phyloP scores from a whole-genome alignment of 1,140 invertebrate species.

The Leucophenga varia region DNA sequence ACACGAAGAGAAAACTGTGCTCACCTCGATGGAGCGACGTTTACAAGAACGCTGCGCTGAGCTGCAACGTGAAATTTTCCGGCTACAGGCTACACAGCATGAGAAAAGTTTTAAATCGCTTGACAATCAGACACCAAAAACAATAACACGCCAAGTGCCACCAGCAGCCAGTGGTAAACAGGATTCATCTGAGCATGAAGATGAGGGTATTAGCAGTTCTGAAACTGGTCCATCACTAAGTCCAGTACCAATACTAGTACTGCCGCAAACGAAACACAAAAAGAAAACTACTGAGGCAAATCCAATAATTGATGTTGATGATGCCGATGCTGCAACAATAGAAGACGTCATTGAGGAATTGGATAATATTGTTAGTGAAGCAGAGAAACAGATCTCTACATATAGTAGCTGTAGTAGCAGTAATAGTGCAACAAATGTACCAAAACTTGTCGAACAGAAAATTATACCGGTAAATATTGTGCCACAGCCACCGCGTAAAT shows the following conservation, averaged over 20 bases:
- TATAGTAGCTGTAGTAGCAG: conserved; percentile 56
- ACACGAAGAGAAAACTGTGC: conserved; percentile 75
- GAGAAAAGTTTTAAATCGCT: conserved; percentile 46
- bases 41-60: conserved; percentile 73
- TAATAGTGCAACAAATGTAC: conserved; percentile 45
- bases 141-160: conserved; percentile 46
- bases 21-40: conserved; percentile 75
- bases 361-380: conserved; percentile 81
- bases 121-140: conserved; percentile 46
- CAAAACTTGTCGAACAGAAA: conserved; percentile 56
- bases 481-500: conserved; percentile 63
- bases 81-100: conserved; percentile 47
- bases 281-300: conserved; percentile 1
- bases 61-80: conserved; percentile 63
- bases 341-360: conserved; percentile 85
- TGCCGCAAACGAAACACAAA: conserved; percentile 33
- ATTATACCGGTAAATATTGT: conserved; percentile 66
- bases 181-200: conserved; percentile 76
- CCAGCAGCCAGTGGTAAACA: conserved; percentile 29
- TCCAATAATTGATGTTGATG: conserved; percentile 37
- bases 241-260: conserved; percentile 59
- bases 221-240: conserved; percentile 69
- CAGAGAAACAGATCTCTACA: conserved; percentile 68
- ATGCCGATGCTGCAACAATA: conserved; percentile 80
- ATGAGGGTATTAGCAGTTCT: conserved; percentile 83